Base-by-base conservation (phyloP, 1,140 invertebrate species). In the Cyclina sinensis region DNA sequence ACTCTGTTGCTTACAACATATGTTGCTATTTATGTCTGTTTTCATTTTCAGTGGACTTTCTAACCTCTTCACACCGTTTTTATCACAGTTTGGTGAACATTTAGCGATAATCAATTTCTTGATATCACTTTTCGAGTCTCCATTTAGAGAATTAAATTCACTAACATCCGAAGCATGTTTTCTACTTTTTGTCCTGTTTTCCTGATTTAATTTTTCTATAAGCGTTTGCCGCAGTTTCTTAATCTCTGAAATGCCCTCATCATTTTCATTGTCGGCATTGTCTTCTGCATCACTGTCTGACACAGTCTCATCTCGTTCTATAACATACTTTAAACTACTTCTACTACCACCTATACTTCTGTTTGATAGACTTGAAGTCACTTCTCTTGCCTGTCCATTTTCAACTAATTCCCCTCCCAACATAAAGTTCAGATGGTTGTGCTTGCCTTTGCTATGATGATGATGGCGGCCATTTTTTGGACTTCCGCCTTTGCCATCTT, bases 11-110 rank as follows among this genome's bases (percentile, higher is more conserved):
- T 92, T 91, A 86, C 91, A 94, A 57, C 51, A 92, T 70, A 89
- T 90, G 86, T 94, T 94, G 32, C 91, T 91, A 68, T 94, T 93
- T n/a, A 92, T 94, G 79, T 94, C 92, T 16, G 92, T 90, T 54
- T 93, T 92, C 30, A 80, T 37, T 43, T 46, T 79, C 39, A 70
- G 7, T 70, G 51, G 81, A 39, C 90, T 48, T 39, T 81, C 70
- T 11, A 76, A 65, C 35, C 51, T 89, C n/a, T 80, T 86, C 7
- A 74, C 84, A 51, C 78, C 89, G 43, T 73, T 73, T 39, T 88
- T 32, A 70, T 74, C 68, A 87, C 91, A 91, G 54, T 90, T 78
- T 48, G 87, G 43, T 16, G 90, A 84, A 73, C 89, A 91, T 30
- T 83, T 74, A 18, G 74, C 54, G 30, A 87, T 35, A 32, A 87